Conservation (phyloP, 2,888 invertebrate genomes). For the Aspidiotus destructor region DNA sequence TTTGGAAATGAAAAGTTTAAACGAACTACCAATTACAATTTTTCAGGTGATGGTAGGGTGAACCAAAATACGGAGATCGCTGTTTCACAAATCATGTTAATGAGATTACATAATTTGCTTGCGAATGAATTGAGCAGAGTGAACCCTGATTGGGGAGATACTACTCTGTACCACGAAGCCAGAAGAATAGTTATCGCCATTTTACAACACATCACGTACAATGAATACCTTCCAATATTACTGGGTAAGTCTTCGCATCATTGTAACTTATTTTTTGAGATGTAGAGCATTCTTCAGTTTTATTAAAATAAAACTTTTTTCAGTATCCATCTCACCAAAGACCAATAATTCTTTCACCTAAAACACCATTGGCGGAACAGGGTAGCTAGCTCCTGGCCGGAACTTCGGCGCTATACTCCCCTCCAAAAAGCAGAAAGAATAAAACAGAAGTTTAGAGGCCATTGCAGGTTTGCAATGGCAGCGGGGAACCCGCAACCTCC, state of each 20-base stretch:
- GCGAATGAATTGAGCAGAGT: constrained; percentile 64
- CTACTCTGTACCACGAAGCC: constrained; percentile 57
- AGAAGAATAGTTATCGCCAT: constrained; percentile 74
- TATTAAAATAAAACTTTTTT: too few species aligned
- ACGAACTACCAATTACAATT: background rate
- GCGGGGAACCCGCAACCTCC: too few species aligned
- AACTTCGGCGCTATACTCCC: too few species aligned
- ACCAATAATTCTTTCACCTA: too few species aligned
- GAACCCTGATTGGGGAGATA: constrained; percentile 89
- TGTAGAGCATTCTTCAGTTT: too few species aligned
- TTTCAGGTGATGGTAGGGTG: constrained; percentile 74
- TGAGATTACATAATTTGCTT: constrained; percentile 79
- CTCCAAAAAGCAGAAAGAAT: too few species aligned
- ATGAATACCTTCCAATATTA: constrained; percentile 79
- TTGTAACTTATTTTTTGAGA: too few species aligned
- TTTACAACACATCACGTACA: constrained; percentile 81
- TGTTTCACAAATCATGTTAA: constrained; percentile 84
- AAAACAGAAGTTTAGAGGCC: too few species aligned
- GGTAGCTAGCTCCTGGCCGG: too few species aligned
- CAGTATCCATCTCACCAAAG: too few species aligned
- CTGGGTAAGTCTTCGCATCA: constrained; percentile 50
- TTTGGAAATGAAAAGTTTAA: constrained; percentile 13
- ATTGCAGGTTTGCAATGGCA: too few species aligned
- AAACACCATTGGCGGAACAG: too few species aligned
- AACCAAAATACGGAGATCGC: constrained; percentile 83